phyloP scores from a whole-genome alignment of 2,797 vertebrate genomes.

The Sciurus vulgaris region DNA sequence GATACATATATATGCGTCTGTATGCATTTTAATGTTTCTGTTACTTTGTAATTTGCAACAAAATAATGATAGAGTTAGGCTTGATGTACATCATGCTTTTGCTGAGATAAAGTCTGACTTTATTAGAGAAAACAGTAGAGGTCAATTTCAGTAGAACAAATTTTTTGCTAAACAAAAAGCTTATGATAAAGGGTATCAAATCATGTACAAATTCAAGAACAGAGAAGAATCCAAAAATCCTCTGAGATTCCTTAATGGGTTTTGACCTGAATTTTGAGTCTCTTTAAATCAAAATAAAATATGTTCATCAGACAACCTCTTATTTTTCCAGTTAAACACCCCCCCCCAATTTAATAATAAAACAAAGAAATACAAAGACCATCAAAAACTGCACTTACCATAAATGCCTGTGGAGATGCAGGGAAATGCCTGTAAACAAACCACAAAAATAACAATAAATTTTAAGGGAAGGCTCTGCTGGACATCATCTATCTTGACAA shows the following conservation, averaged over 20 bases:
- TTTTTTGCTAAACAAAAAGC: conserved; percentile 45
- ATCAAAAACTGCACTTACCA: conserved; percentile 90
- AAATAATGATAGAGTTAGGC: background rate
- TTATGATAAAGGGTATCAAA: conserved; percentile 7
- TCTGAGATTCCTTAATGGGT: conserved; percentile 12
- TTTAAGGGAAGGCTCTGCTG: conserved; percentile 69
- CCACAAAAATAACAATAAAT: conserved; percentile 81
- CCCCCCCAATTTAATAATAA: conserved; percentile 15
- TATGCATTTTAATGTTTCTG: conserved; percentile 4
- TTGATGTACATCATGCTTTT: background rate
- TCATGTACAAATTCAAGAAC: conserved; percentile 52
- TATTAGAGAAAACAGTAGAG: conserved; percentile 48
- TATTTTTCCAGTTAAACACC: conserved; percentile 49
- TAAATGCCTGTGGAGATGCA: conserved; percentile 99
- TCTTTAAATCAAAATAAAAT: conserved; percentile 53
- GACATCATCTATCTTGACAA: conserved; percentile 64
- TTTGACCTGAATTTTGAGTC: background rate
- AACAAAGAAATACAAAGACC: conserved; percentile 48
- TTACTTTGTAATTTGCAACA: conserved; percentile 17
- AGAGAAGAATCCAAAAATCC: conserved; percentile 9
- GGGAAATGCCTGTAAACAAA: conserved; percentile 95
- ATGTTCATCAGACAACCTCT: conserved; percentile 25
- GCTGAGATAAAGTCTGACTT: conserved; percentile 33
- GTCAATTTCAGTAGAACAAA: background rate
- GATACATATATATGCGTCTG: background rate